phyloP scores from a whole-genome alignment of 2,797 vertebrate species.

The Enteromius argenteus region DNA sequence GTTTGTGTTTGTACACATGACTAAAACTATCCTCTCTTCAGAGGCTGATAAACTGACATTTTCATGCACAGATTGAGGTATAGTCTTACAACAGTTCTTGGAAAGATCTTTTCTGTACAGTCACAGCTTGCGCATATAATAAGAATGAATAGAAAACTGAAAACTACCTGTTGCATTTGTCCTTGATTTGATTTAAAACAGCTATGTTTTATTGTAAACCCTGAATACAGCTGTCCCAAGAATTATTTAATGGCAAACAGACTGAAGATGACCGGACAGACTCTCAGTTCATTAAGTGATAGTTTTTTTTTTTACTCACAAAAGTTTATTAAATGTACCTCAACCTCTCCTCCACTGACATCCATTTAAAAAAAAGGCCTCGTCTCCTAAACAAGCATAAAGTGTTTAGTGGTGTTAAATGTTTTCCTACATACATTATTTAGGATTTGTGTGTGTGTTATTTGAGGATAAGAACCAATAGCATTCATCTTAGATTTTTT shows the following conservation, averaged over 20 bases:
- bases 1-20: background rate
- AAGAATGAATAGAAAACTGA: background rate
- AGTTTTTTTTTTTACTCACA: background rate
- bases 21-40: background rate
- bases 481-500: background rate
- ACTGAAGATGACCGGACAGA: background rate
- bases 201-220: background rate
- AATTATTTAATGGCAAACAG: background rate
- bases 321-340: background rate
- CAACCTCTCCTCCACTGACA: background rate
- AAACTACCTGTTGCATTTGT: background rate
- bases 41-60: background rate
- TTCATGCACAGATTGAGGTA: background rate
- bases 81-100: background rate
- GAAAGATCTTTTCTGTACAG: background rate
- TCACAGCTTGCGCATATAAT: background rate
- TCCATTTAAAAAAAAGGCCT: background rate
- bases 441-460: background rate
- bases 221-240: background rate
- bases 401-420: background rate
- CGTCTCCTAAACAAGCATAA: background rate
- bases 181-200: background rate
- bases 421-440: background rate
- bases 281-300: background rate
- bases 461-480: background rate